Percentiles rank a stretch among this genome's conserved stretches.
Evolutionary conservation across 2,113 vertebrate genomes (phyloP).

Genomic region (Prionailurus viverrinus): DNA sequence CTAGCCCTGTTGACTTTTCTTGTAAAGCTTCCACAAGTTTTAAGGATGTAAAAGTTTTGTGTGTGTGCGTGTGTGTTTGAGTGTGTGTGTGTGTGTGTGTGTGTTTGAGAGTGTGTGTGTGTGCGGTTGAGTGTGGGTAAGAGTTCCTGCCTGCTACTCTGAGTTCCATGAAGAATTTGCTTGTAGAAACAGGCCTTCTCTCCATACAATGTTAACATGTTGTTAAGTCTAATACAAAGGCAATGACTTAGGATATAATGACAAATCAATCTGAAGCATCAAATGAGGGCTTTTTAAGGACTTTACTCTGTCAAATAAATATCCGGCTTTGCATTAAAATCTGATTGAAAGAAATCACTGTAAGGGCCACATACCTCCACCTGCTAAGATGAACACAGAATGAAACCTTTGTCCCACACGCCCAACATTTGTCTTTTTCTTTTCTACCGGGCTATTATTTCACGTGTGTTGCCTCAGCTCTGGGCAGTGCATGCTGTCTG

Average conservation of each 20-base stretch:
- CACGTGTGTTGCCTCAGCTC: conserved; percentile 67
- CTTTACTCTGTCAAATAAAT: conserved; percentile 78
- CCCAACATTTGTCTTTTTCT: conserved; percentile 68
- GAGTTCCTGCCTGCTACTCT: background rate
- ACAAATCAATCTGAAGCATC: conserved; percentile 63
- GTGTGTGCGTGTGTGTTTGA: background rate
- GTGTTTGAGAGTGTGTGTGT: too few species aligned
- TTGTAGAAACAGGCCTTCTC: conserved; percentile 69
- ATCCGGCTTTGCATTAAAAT: conserved; percentile 73
- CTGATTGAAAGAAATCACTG: conserved; percentile 65
- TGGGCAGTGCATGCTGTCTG: background rate
- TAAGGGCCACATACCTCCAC: conserved; percentile 59
- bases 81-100: background rate
- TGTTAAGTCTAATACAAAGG: conserved; percentile 71
- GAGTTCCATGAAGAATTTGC: conserved; percentile 23
- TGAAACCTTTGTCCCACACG: conserved; percentile 63
- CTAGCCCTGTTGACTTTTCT: background rate
- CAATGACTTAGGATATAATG: conserved; percentile 56
- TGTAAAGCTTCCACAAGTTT: background rate
- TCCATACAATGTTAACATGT: conserved; percentile 28
- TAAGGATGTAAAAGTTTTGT: background rate
- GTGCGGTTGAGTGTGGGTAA: background rate
- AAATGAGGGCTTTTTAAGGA: conserved; percentile 74
- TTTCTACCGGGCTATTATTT: conserved; percentile 65
- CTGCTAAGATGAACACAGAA: conserved; percentile 66